Conservation (phyloP, 23 tunicate genomes). For the Aplidium turbinatum region DNA sequence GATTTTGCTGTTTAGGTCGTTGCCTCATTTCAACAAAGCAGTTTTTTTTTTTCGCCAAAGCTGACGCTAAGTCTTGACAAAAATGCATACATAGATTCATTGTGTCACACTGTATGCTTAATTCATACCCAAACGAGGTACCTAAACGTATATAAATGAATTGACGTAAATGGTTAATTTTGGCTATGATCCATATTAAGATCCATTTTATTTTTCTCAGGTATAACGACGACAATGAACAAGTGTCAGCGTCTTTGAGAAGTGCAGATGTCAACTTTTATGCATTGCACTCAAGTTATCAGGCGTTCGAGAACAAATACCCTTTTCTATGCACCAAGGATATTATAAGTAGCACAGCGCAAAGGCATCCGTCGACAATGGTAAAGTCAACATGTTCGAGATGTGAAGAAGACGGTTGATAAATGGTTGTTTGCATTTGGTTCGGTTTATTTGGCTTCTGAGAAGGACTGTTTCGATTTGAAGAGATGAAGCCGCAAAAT, state of each 20-base stretch:
- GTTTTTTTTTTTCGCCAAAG: too few species aligned
- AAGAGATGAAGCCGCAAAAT: too few species aligned
- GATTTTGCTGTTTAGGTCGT: too few species aligned
- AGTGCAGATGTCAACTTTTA: conserved; percentile 6
- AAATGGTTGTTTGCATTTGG: not conserved
- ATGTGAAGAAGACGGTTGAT: not conserved
- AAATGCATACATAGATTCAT: too few species aligned
- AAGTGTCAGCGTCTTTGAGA: not conserved
- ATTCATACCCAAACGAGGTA: too few species aligned
- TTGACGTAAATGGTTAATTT: not conserved
- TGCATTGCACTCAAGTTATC: conserved; percentile 10
- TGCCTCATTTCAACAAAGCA: too few species aligned
- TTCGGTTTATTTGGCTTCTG: not conserved
- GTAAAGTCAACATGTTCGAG: not conserved
- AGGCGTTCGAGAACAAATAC: conserved; percentile 30
- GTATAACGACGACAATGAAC: conserved; percentile 16
- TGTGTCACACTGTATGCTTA: too few species aligned
- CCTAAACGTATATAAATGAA: not conserved
- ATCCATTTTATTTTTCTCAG: conserved; percentile 24
- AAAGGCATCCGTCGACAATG: conserved; percentile 17
- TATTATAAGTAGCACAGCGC: conserved; percentile 1
- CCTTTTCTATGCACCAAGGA: conserved; percentile 60
- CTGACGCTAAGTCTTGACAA: too few species aligned
- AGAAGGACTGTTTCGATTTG: not conserved
- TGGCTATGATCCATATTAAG: not conserved